Conservation (phyloP, 2,888 invertebrate genomes). For the Chrysodeixis includens region DNA sequence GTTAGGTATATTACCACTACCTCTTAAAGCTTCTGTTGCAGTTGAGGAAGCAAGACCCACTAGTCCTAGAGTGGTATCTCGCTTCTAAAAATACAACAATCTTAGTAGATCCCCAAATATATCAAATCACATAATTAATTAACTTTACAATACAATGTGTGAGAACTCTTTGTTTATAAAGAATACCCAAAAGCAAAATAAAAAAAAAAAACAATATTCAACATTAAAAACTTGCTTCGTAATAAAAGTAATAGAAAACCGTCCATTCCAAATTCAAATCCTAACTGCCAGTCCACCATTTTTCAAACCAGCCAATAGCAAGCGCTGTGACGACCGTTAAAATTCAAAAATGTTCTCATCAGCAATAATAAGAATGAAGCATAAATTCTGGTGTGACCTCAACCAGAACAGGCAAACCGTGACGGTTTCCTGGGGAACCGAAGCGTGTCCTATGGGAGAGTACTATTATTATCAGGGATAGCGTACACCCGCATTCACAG, state of each 20-base stretch:
- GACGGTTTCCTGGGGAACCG: slow-evolving; percentile 68
- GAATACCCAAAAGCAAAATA: neutral
- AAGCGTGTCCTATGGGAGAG: slow-evolving; percentile 73
- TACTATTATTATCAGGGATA: slow-evolving; percentile 54
- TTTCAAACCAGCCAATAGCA: slow-evolving; percentile 7
- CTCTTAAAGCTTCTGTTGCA: no score
- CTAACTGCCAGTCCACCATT: neutral
- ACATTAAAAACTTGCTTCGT: neutral
- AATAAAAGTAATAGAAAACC: neutral
- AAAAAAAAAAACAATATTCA: no score
- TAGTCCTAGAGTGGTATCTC: no score
- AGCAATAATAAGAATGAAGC: slow-evolving; percentile 63
- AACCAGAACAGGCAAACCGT: slow-evolving; percentile 74
- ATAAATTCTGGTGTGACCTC: slow-evolving; percentile 63
- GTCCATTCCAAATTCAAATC: neutral
- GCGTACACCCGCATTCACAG: slow-evolving; percentile 51
- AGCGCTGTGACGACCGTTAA: slow-evolving; percentile 40
- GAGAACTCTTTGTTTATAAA: neutral
- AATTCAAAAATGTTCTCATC: slow-evolving; percentile 58
- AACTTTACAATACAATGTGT: no score
- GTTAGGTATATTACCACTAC: no score
- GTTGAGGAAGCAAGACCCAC: no score
- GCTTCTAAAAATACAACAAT: no score
- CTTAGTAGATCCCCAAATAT: no score
- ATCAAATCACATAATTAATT: no score